Conservation (phyloP, 2,113 vertebrate genomes). For the Collichthys lucidus region DNA sequence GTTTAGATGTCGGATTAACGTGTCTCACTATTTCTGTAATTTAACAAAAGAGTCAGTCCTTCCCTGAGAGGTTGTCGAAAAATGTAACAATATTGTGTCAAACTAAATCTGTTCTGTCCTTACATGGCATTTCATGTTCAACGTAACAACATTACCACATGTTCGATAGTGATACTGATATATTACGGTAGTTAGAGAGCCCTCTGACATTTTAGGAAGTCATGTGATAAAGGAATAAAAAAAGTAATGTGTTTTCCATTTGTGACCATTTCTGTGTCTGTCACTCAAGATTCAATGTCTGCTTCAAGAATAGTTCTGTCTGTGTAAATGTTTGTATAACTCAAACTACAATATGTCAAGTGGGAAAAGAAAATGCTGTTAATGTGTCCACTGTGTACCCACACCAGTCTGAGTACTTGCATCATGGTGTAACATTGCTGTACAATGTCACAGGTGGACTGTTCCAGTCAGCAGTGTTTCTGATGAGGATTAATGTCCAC, state of each 20-base stretch:
- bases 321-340: neutral
- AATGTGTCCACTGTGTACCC: neutral
- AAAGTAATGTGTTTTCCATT: neutral
- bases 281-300: neutral
- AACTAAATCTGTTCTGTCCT: neutral
- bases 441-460: neutral
- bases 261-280: neutral
- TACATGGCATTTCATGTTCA: conserved; percentile 2
- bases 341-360: conserved; percentile 14
- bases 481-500: conserved; percentile 26
- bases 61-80: neutral
- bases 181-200: neutral
- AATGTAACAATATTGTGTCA: neutral
- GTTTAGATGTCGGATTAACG: neutral
- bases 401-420: neutral
- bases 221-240: conserved; percentile 6
- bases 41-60: neutral
- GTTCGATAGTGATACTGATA: conserved; percentile 17
- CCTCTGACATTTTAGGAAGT: conserved; percentile 20
- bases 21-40: neutral
- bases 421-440: neutral
- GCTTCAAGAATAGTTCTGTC: neutral
- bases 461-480: conserved; percentile 25
- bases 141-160: conserved; percentile 8
- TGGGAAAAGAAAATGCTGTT: neutral